Percentiles rank a stretch among this genome's conserved stretches.
phyloP scores from a whole-genome alignment of 2,113 vertebrate genomes.

The Clarias macrocephalus region DNA sequence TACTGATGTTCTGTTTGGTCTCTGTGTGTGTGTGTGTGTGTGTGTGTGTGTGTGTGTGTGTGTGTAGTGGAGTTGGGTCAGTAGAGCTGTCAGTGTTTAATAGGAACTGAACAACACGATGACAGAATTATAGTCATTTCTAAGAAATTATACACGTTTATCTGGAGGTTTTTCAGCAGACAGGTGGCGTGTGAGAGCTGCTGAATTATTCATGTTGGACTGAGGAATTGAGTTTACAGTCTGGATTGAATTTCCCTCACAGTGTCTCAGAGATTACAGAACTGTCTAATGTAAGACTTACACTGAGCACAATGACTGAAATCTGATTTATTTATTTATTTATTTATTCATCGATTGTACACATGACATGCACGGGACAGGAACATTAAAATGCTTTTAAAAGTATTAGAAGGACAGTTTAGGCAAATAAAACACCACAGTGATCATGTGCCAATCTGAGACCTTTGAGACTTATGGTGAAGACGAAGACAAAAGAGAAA shows the following conservation, averaged over 20 bases:
- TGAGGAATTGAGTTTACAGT: slow-evolving; percentile 66
- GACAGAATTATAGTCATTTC: slow-evolving; percentile 66
- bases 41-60: no score
- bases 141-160: slow-evolving; percentile 72
- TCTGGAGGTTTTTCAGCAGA: slow-evolving; percentile 68
- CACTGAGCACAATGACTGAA: not conserved
- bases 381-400: no score
- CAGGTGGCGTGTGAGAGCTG: slow-evolving; percentile 76
- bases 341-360: no score
- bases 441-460: not conserved
- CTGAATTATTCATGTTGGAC: slow-evolving; percentile 80
- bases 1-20: no score
- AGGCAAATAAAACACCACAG: not conserved
- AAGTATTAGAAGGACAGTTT: not conserved
- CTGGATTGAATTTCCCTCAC: slow-evolving; percentile 6
- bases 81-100: not conserved
- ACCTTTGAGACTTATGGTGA: not conserved
- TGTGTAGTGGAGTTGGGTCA: no score
- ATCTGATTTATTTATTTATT: not conserved
- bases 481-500: not conserved
- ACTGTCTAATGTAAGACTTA: not conserved
- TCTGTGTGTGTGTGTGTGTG: no score
- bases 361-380: not conserved
- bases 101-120: not conserved
- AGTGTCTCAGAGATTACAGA: not conserved